phyloP scores from a whole-genome alignment of 2,797 vertebrate species.

The Artibeus lituratus region DNA sequence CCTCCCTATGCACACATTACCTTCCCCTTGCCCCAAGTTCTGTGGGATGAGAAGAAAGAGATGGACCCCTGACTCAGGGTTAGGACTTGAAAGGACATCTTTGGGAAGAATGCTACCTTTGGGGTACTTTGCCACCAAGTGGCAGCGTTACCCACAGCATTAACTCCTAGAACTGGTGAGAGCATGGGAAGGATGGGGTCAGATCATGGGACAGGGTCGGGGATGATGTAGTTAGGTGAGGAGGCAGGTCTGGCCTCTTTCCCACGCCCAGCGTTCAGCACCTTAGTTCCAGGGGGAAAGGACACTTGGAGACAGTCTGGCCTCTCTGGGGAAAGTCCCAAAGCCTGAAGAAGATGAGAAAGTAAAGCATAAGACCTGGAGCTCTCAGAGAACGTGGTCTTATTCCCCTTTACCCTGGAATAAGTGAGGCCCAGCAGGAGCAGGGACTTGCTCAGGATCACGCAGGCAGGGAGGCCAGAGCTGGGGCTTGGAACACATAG shows the following conservation, averaged over 20 bases:
- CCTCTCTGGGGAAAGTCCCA: background rate
- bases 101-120: background rate
- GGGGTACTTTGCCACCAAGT: background rate
- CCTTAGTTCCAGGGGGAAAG: background rate
- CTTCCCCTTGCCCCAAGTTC: background rate
- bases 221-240: background rate
- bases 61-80: background rate
- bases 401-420: background rate
- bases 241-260: background rate
- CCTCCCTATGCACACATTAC: fast-evolving
- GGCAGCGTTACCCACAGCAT: background rate
- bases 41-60: background rate
- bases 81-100: background rate
- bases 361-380: background rate
- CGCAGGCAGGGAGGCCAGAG: background rate
- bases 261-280: background rate
- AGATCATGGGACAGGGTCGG: background rate
- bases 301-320: background rate
- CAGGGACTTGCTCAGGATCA: background rate
- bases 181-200: fast-evolving
- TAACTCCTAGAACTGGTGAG: background rate
- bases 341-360: background rate
- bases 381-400: background rate
- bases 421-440: background rate
- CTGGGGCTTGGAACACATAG: background rate